A percentile compares a stretch with the other conserved stretches of the same genome.
Evolutionary conservation across 2,113 vertebrate species (phyloP).

Genomic region (Plecturocebus donacophilus): DNA sequence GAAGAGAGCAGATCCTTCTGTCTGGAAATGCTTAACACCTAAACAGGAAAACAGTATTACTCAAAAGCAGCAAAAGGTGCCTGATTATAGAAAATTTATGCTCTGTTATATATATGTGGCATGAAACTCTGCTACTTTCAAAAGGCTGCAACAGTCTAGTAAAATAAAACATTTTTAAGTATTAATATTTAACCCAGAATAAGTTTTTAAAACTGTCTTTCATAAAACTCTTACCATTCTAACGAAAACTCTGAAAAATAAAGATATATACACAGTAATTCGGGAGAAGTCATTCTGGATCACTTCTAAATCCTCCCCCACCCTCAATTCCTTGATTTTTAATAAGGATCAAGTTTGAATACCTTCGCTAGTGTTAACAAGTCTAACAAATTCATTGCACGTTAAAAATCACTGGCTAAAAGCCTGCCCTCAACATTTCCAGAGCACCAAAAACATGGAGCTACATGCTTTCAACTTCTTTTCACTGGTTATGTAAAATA

Average conservation of each 20-base stretch:
- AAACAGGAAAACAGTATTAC: constrained; percentile 72
- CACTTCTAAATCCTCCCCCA: background rate
- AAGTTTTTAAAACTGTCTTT: constrained; percentile 56
- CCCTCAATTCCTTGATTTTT: background rate
- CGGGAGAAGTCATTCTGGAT: background rate
- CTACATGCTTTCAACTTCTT: background rate
- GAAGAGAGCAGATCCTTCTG: constrained; percentile 43
- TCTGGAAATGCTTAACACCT: constrained; percentile 60
- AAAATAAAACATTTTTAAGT: background rate
- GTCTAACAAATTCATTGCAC: background rate
- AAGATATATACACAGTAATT: background rate
- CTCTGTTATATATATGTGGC: constrained; percentile 49
- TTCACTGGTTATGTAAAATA: background rate
- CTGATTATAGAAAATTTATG: constrained; percentile 84
- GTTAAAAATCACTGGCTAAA: background rate
- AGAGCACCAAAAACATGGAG: background rate
- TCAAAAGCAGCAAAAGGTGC: constrained; percentile 84
- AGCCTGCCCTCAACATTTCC: background rate
- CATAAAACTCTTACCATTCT: constrained; percentile 45
- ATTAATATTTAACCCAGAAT: constrained; percentile 70
- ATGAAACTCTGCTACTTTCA: background rate
- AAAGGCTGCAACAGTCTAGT: background rate
- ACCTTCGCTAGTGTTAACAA: background rate
- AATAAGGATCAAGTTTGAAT: background rate
- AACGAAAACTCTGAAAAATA: constrained; percentile 37